These are phyloP conservation scores for Palloptera scutellata DNA, from an alignment of 2,888 invertebrate species.

Conservation along the genomic window DNA sequence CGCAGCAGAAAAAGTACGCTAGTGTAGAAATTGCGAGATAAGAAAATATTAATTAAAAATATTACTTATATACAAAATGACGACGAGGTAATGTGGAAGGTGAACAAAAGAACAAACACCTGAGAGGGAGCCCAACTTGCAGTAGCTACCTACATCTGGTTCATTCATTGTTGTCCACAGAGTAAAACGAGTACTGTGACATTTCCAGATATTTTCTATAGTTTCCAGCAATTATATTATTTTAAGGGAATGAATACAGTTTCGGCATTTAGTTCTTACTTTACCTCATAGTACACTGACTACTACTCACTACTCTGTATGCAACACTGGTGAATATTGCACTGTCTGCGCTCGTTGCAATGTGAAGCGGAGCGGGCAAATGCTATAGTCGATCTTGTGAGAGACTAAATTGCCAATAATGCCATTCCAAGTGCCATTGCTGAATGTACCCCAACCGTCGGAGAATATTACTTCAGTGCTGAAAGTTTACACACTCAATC, in stretches of 20 bases:
- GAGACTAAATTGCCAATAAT: constrained; percentile 48
- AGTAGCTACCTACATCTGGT: too few relatives aligned
- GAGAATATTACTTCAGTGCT: constrained; percentile 47
- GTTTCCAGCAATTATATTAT: too few relatives aligned
- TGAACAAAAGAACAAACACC: too few relatives aligned
- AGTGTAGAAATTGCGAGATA: background rate
- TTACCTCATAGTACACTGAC: too few relatives aligned
- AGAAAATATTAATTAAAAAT: background rate
- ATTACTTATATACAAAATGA: too few relatives aligned
- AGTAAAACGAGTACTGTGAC: too few relatives aligned
- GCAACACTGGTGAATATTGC: constrained; percentile 48
- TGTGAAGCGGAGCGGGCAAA: constrained; percentile 54
- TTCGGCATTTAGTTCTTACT: too few relatives aligned
- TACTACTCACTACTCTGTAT: constrained; percentile 55
- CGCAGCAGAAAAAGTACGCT: constrained; percentile 58
- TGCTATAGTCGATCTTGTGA: constrained; percentile 44
- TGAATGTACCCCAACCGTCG: constrained; percentile 49
- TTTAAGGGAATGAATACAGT: too few relatives aligned
- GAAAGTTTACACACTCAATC: background rate
- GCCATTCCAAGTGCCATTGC: constrained; percentile 54
- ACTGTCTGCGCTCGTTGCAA: constrained; percentile 42
- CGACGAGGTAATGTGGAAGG: too few relatives aligned
- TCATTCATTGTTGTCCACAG: too few relatives aligned
- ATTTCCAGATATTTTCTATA: too few relatives aligned
- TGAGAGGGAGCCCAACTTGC: too few relatives aligned